A percentile compares a stretch with the other conserved stretches of the same genome.
Conservation (phyloP, 1,140 invertebrate genomes). For the Drosophila nasuta region DNA sequence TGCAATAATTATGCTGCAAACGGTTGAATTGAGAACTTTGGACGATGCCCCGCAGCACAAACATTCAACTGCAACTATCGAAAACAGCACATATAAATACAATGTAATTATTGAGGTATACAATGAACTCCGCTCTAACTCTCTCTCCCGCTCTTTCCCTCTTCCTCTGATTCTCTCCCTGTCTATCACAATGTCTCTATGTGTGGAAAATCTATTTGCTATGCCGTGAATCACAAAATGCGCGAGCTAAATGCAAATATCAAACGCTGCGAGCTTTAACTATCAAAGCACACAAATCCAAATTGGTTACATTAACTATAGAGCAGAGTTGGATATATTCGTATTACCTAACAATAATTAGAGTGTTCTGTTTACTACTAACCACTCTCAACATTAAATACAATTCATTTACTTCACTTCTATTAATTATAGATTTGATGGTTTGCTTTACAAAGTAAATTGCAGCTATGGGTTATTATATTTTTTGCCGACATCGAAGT, state of each 20-base stretch:
- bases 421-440: no score
- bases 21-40: slow-evolving; percentile 32
- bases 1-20: slow-evolving; percentile 72
- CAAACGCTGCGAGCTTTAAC: slow-evolving; percentile 48
- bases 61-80: slow-evolving; percentile 45
- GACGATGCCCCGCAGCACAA: slow-evolving; percentile 23
- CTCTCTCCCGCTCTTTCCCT: neutral
- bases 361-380: neutral
- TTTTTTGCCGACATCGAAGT: no score
- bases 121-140: slow-evolving; percentile 43
- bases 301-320: slow-evolving; percentile 10
- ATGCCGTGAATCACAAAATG: slow-evolving; percentile 74
- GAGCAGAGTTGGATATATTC: neutral
- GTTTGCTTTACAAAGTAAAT: no score
- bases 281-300: slow-evolving; percentile 11
- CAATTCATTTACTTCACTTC: neutral
- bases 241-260: slow-evolving; percentile 76
- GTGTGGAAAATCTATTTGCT: slow-evolving; percentile 69
- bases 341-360: no score
- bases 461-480: no score
- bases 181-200: neutral
- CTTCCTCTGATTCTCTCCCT: neutral
- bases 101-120: slow-evolving; percentile 79
- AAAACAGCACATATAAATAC: slow-evolving; percentile 74
- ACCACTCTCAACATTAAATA: neutral